phyloP scores from a whole-genome alignment of 2,113 vertebrate species.

The Apus apus region DNA sequence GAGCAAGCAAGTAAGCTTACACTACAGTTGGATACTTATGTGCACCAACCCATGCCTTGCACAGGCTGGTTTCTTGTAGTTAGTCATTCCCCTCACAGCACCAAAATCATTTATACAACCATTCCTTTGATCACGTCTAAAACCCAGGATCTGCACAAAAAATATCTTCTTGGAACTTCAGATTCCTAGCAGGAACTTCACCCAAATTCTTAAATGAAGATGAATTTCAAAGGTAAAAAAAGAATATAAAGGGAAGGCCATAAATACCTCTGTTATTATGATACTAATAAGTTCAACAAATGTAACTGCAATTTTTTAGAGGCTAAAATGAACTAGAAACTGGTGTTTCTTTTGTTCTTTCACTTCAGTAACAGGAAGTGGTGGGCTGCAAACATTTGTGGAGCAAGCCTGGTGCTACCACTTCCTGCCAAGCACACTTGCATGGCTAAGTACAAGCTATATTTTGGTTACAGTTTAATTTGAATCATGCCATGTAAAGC shows the following conservation, averaged over 20 bases:
- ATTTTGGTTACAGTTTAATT: not conserved
- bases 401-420: not conserved
- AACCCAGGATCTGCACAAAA: not conserved
- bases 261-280: not conserved
- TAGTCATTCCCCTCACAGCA: not conserved
- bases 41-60: not conserved
- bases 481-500: not conserved
- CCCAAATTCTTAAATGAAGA: not conserved
- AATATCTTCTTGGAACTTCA: not conserved
- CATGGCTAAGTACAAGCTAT: not conserved
- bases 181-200: not conserved
- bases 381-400: conserved; percentile 9
- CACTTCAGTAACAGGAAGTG: conserved; percentile 60
- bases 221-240: not conserved
- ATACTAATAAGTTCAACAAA: not conserved
- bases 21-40: not conserved
- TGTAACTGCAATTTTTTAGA: not conserved
- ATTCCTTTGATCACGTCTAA: not conserved
- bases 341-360: conserved; percentile 37
- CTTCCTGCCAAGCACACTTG: conserved; percentile 49
- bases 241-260: not conserved
- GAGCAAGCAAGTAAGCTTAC: not conserved
- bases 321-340: not conserved
- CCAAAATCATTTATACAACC: not conserved
- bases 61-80: not conserved